phyloP scores from a whole-genome alignment of 1,140 invertebrate genomes.

The Eufriesea mexicana region DNA sequence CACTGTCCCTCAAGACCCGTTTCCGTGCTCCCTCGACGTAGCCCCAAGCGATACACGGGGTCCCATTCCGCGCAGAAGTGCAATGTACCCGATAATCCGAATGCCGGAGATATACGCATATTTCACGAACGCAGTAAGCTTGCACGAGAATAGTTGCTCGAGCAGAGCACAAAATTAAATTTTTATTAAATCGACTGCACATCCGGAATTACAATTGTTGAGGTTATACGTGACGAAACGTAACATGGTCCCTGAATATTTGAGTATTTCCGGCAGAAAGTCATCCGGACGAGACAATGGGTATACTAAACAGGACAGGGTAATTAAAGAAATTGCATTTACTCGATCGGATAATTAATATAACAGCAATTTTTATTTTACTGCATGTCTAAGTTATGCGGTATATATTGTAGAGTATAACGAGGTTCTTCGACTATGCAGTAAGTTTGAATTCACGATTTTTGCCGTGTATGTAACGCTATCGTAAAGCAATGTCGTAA shows the following conservation, averaged over 20 bases:
- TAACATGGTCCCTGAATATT: constrained; percentile 5
- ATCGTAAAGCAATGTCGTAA: neutral
- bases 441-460: neutral
- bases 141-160: neutral
- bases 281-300: neutral
- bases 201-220: constrained; percentile 3
- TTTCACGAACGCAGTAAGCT: constrained; percentile 37
- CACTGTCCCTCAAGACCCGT: constrained; percentile 50
- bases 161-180: neutral
- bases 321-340: neutral
- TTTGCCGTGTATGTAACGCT: neutral
- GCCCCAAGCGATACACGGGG: constrained; percentile 45
- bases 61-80: constrained; percentile 52
- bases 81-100: constrained; percentile 53
- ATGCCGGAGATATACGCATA: constrained; percentile 20
- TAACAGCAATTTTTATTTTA: neutral
- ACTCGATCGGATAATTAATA: neutral
- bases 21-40: constrained; percentile 54
- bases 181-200: neutral
- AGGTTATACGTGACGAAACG: neutral
- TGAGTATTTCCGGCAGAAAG: constrained; percentile 1
- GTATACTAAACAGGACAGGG: neutral
- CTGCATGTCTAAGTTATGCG: neutral
- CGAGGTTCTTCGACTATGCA: neutral
- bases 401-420: neutral